These are phyloP conservation scores for Penaeus chinensis DNA, from an alignment of 1,140 invertebrate species.

Conservation along the genomic window DNA sequence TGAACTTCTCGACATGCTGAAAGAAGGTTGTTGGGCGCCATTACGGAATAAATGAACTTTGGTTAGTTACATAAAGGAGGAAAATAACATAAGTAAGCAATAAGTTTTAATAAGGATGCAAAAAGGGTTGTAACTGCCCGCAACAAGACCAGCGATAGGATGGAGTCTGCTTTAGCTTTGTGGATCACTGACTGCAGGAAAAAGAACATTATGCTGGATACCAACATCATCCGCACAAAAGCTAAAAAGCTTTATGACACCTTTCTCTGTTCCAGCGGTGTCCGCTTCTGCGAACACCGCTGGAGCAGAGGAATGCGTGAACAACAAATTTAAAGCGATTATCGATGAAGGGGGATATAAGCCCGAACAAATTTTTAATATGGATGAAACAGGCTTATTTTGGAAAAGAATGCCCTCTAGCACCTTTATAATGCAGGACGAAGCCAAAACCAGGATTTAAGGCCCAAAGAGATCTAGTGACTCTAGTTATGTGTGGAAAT, in stretches of 20 bases:
- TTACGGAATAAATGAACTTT: slow-evolving; percentile 43
- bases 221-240: not conserved
- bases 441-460: not conserved
- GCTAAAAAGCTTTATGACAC: not conserved
- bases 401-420: not conserved
- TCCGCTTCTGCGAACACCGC: no score
- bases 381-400: not conserved
- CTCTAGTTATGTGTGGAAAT: not conserved
- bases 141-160: slow-evolving; percentile 13
- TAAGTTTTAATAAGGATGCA: slow-evolving; percentile 6
- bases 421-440: not conserved
- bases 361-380: not conserved
- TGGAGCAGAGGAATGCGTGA: no score
- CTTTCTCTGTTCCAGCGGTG: no score
- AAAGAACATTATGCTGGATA: slow-evolving; percentile 5
- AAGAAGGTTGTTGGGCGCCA: slow-evolving; percentile 45
- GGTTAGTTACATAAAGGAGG: not conserved
- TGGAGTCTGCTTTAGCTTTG: no score
- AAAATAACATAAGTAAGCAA: not conserved
- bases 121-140: not conserved
- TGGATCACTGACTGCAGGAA: slow-evolving; percentile 17
- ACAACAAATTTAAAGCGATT: no score
- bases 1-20: slow-evolving; percentile 56
- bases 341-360: not conserved
- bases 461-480: not conserved